These are phyloP conservation scores for Mimas tiliae DNA, from an alignment of 2,888 invertebrate genomes.

Conservation along the genomic window DNA sequence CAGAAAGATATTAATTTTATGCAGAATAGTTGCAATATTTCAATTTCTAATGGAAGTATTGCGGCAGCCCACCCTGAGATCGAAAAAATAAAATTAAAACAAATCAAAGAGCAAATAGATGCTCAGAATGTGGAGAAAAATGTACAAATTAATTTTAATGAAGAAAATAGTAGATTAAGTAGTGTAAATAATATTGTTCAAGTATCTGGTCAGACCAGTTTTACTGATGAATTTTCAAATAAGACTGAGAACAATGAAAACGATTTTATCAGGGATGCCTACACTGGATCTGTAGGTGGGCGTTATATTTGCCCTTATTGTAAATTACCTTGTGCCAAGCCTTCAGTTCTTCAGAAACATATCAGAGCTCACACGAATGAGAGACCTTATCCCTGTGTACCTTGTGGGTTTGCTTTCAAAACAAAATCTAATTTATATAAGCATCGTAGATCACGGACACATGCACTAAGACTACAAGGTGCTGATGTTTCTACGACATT, in stretches of 20 bases:
- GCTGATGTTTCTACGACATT: constrained; percentile 79
- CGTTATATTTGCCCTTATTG: constrained; percentile 95
- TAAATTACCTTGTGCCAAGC: constrained; percentile 95
- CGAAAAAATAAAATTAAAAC: constrained; percentile 71
- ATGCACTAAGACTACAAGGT: constrained; percentile 87
- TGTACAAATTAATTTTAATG: constrained; percentile 84
- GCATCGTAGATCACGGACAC: constrained; percentile 91
- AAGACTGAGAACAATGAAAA: constrained; percentile 83
- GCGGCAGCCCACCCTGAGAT: constrained; percentile 78
- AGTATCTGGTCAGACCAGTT: constrained; percentile 83
- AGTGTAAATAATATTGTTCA: constrained; percentile 79
- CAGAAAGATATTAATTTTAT: constrained; percentile 64
- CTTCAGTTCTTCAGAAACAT: constrained; percentile 96
- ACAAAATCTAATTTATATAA: constrained; percentile 97
- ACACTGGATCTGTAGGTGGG: constrained; percentile 80
- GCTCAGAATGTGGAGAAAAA: constrained; percentile 66
- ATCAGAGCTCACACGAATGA: constrained; percentile 97
- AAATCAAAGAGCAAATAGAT: constrained; percentile 55
- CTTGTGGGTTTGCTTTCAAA: constrained; percentile 96
- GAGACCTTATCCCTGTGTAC: constrained; percentile 94
- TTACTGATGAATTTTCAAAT: constrained; percentile 81
- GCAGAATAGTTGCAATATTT: constrained; percentile 61
- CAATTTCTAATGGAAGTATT: constrained; percentile 77
- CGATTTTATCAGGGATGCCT: constrained; percentile 79
- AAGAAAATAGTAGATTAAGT: constrained; percentile 77